Percentiles rank a stretch among this genome's conserved stretches.
phyloP scores from a whole-genome alignment of 2,888 invertebrate species.

The Allophyes oxyacanthae region DNA sequence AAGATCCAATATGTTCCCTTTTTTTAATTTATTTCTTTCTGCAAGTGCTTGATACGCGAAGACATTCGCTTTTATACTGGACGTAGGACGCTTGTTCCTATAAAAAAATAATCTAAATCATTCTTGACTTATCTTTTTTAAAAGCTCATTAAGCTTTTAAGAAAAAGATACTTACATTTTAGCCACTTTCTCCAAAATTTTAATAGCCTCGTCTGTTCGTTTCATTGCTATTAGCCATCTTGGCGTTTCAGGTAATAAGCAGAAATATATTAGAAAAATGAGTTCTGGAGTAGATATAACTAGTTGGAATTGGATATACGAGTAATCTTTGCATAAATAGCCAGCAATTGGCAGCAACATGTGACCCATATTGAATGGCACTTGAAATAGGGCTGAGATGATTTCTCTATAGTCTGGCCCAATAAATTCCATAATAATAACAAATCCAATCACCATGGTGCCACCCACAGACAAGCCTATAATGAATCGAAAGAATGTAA shows the following conservation, averaged over 20 bases:
- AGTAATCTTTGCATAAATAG: constrained; percentile 90
- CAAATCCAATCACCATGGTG: constrained; percentile 91
- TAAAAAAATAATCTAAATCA: constrained; percentile 42
- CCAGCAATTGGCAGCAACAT: constrained; percentile 90
- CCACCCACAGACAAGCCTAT: constrained; percentile 94
- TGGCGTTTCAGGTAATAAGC: constrained; percentile 93
- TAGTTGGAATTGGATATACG: constrained; percentile 90
- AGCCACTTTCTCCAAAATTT: constrained; percentile 91
- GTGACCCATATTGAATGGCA: constrained; percentile 92
- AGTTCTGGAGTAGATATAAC: constrained; percentile 89
- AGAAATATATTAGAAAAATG: constrained; percentile 90
- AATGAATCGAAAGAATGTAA: constrained; percentile 91
- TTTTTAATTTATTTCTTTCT: constrained; percentile 70
- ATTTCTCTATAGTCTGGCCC: constrained; percentile 88
- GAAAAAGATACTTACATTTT: constrained; percentile 73
- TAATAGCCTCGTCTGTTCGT: constrained; percentile 90
- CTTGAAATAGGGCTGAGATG: constrained; percentile 91
- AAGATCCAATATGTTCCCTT: constrained; percentile 90
- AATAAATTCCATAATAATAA: constrained; percentile 91
- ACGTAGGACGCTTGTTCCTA: constrained; percentile 84
- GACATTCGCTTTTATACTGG: constrained; percentile 77
- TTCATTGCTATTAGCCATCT: constrained; percentile 94
- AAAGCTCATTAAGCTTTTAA: not conserved
- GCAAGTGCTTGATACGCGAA: constrained; percentile 70
- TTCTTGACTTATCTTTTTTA: not conserved